phyloP scores from a whole-genome alignment of 1,140 invertebrate genomes.

The Ectropis grisescens region DNA sequence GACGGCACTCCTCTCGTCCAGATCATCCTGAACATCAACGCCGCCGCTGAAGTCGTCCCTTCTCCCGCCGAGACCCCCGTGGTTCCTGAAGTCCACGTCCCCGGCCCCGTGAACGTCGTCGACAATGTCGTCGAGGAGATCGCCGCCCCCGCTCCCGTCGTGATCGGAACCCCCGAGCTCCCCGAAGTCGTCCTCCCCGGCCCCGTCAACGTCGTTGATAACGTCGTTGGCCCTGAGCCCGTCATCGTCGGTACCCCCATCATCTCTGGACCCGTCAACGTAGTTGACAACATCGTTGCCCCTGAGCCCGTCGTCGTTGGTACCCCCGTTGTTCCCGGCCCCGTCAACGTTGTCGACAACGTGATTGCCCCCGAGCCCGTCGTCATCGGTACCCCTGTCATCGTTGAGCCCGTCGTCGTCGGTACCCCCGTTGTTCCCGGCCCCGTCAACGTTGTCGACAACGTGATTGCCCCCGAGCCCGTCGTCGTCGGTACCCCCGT shows the following conservation, averaged over 20 bases:
- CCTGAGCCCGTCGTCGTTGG: conserved; percentile 12
- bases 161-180: background rate
- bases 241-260: conserved; percentile 1
- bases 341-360: conserved; percentile 5
- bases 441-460: background rate
- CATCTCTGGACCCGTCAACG: background rate
- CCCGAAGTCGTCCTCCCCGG: background rate
- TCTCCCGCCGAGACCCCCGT: background rate
- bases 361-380: no score
- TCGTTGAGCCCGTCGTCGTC: no score
- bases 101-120: conserved; percentile 4
- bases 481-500: no score
- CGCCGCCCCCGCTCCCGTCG: conserved; percentile 5
- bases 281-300: background rate
- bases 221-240: background rate
- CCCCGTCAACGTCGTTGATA: conserved; percentile 1
- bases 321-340: conserved; percentile 9
- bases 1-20: conserved; percentile 11
- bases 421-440: no score
- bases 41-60: conserved; percentile 2
- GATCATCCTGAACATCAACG: conserved; percentile 21
- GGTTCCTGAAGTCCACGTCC: background rate
- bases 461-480: background rate
- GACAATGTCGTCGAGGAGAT: conserved; percentile 3
- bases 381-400: no score